Base-by-base conservation (phyloP, 2,797 vertebrate genomes). In the Sebastes hopkinsi region DNA sequence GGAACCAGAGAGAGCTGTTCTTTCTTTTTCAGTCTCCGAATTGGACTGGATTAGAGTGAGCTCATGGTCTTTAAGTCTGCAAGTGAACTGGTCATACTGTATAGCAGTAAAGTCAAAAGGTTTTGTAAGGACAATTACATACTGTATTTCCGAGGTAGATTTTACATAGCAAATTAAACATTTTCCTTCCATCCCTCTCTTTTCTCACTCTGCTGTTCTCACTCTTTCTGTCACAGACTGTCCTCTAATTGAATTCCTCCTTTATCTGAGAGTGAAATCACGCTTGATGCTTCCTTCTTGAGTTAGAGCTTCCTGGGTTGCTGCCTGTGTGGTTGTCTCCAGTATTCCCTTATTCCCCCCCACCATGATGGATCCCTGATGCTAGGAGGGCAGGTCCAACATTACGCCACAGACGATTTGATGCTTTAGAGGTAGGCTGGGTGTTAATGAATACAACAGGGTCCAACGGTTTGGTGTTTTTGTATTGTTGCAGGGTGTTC, bases 201-300 rank as follows among this genome's bases (percentile, higher is more conserved):
- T 80, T 50, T 75, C 16, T 82, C 71, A 30, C 38, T 72, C 14
- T 62, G 68, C 75, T 67, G 52, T 79, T 84, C 71, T 77, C 72
- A 60, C 38, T 81, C 32, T 79, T 78, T 79, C 42, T 46, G 42
- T 77, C 68, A 30, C 58, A 20, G 4, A 83, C 72, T 83, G 85
- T 91, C 84, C 76, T 74, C 76, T 92, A 91, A 94, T 93, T 90
- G 78, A 84, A 90, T 87, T 94, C 86, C 81, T 91, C 25, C 12
- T 86, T 92, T 89, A 92, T 94, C 91, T 92, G 22, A 78, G 61
- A 78, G 75, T 79, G 62, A 87, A 75, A 91, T 92, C 87, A 38
- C 61, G 50, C 79, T 92, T 92, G 85, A 50, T 66, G 59, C 78
- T 92, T 93, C 89, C 89, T 82, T 84, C 80, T 69, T 67, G 55